These are phyloP conservation scores for Drosophila hamatofila DNA, from an alignment of 2,888 invertebrate genomes.

Conservation along the genomic window DNA sequence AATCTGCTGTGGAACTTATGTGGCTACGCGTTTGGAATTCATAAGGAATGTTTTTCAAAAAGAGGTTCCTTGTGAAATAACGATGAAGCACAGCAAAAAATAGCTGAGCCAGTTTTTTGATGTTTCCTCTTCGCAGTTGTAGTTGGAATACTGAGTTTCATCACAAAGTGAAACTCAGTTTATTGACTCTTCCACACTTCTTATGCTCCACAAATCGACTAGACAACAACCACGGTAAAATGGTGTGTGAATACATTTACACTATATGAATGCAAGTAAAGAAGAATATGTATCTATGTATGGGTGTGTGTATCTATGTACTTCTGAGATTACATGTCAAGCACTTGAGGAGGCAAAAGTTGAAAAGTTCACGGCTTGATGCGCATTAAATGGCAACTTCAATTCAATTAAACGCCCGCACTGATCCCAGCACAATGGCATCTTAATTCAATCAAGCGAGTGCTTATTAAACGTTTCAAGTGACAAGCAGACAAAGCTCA, in stretches of 20 bases:
- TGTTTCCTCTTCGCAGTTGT: conserved; percentile 4
- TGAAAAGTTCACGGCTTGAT: conserved; percentile 72
- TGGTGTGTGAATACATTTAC: too few species aligned
- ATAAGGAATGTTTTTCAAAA: conserved; percentile 15
- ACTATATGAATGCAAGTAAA: conserved; percentile 5
- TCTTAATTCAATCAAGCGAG: conserved; percentile 75
- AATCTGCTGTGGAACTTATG: conserved; percentile 38
- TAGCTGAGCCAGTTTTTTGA: neutral
- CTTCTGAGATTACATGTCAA: conserved; percentile 37
- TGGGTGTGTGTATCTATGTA: neutral
- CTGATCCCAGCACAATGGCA: conserved; percentile 51
- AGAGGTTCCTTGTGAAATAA: conserved; percentile 24
- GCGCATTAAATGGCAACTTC: conserved; percentile 57
- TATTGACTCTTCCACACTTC: neutral
- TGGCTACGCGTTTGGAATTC: conserved; percentile 21
- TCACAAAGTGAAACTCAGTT: conserved; percentile 49
- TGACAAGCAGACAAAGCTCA: conserved; percentile 60
- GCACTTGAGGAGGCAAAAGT: conserved; percentile 54
- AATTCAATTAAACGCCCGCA: conserved; percentile 66
- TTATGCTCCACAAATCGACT: neutral
- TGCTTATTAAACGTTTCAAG: conserved; percentile 74
- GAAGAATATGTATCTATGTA: neutral
- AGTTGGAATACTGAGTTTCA: conserved; percentile 55
- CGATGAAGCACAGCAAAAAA: neutral
- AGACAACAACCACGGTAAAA: too few species aligned